Evolutionary conservation across 2,113 vertebrate species (phyloP).

Genomic region (Pardalotus punctatus): DNA sequence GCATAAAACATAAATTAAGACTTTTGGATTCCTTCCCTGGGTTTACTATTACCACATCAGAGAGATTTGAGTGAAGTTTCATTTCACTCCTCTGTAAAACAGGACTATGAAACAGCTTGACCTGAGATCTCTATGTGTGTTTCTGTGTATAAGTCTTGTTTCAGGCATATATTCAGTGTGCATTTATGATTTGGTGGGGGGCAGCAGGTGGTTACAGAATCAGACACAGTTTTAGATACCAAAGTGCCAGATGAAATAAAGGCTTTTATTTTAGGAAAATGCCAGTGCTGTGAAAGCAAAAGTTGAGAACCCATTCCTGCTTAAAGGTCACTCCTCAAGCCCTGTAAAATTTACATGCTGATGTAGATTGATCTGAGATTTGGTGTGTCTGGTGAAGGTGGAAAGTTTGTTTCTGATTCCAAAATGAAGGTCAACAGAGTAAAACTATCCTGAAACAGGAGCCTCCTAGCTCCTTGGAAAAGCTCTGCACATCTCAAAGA

Average conservation of each 20-base stretch:
- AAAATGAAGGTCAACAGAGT: neutral
- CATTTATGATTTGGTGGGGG: neutral
- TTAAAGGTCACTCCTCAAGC: constrained; percentile 14
- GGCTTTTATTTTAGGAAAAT: constrained; percentile 20
- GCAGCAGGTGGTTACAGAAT: neutral
- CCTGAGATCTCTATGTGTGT: neutral
- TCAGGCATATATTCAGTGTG: neutral
- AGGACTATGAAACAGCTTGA: neutral
- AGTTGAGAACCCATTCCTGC: constrained; percentile 2
- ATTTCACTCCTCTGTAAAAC: neutral
- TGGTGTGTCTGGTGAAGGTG: neutral
- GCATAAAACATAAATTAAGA: neutral
- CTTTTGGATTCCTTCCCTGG: neutral
- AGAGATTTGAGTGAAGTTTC: neutral
- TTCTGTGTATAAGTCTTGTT: neutral
- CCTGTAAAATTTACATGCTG: neutral
- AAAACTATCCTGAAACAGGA: neutral
- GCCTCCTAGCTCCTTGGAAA: neutral
- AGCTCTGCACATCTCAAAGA: neutral
- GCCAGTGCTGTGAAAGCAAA: neutral
- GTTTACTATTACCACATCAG: neutral
- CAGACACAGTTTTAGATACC: neutral
- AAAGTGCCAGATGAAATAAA: neutral
- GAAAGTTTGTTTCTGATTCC: neutral
- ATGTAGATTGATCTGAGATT: neutral